Base-by-base conservation (phyloP, 2,888 invertebrate genomes). In the Pandemis heparana region DNA sequence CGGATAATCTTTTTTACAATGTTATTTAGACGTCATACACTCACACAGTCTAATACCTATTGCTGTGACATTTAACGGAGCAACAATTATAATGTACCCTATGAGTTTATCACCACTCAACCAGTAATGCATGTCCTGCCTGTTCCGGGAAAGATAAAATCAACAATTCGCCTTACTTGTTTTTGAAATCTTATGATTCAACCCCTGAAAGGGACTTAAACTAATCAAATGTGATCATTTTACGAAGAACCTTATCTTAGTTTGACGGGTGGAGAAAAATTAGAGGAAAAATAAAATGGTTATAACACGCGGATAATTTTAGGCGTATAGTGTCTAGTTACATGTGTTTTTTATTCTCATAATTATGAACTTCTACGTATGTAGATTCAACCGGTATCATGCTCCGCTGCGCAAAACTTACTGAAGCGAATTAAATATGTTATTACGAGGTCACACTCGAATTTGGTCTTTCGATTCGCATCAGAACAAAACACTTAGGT, bases 381-480 rank as follows among this genome's bases (percentile, higher is more conserved):
- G 62, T 48, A 32, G 14, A 64, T 32, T 16, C 5, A 14, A 72
- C 46, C 63, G 56, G 68, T 73, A 73, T 53, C n/a, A 68, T 59
- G 68, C 16, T 59, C 48, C 41, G 63, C 41, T 41, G 63, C 59
- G 59, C 73, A 63, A 63, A 73, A 73, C 56, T 63, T 69, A 73
- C 56, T 73, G 63, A 68, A 59, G 39, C 68, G 68, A 68, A 16
- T 60, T 46, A 64, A 64, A 41, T 69, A 32, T 32, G 23, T 12
- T 63, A 48, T 59, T 48, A 59, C 62, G 38, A 63, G n/a, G 23
- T 1, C 18, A 1, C 32, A 53, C 39, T 51, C 48, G 46, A 66
- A 53, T n/a, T 48, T 65, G 23, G 41, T 67, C 53, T 51, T 71
- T 60, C 60, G 32, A 66, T 12, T 32, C 61, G 32, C 12, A 61